phyloP scores from a whole-genome alignment of 2,113 vertebrate species.

The Syngnathus floridae region DNA sequence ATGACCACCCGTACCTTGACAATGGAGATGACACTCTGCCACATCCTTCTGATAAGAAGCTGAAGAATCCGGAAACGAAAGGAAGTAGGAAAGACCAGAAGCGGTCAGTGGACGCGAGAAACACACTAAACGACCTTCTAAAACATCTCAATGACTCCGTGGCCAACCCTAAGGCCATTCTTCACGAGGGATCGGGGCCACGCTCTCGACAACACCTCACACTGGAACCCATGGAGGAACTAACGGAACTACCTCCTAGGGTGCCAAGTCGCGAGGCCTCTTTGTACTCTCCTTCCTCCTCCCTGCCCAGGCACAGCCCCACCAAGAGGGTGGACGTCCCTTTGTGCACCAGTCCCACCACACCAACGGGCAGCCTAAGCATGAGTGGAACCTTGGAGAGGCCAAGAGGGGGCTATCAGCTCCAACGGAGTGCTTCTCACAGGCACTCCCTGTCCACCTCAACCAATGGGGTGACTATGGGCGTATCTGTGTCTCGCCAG shows the following conservation, averaged over 20 bases:
- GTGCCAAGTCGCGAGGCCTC: slow-evolving; percentile 94
- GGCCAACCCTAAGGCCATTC: slow-evolving; percentile 82
- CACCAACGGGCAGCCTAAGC: slow-evolving; percentile 80
- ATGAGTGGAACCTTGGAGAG: slow-evolving; percentile 84
- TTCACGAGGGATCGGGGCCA: slow-evolving; percentile 79
- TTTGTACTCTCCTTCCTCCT: slow-evolving; percentile 92
- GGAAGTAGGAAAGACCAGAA: slow-evolving; percentile 87
- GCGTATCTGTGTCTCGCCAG: slow-evolving; percentile 89
- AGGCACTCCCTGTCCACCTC: slow-evolving; percentile 92
- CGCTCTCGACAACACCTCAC: slow-evolving; percentile 84
- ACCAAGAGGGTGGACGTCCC: slow-evolving; percentile 96
- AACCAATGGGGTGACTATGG: slow-evolving; percentile 88
- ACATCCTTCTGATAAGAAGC: slow-evolving; percentile 76
- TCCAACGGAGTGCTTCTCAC: slow-evolving; percentile 90
- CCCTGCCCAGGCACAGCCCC: slow-evolving; percentile 91
- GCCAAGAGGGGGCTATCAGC: slow-evolving; percentile 83
- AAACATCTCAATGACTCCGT: slow-evolving; percentile 91
- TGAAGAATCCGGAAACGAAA: slow-evolving; percentile 78
- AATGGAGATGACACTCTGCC: slow-evolving; percentile 81
- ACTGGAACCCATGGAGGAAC: slow-evolving; percentile 86
- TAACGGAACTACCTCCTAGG: slow-evolving; percentile 89
- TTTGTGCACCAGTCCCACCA: slow-evolving; percentile 81
- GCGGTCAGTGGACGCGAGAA: slow-evolving; percentile 89
- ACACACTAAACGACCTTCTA: slow-evolving; percentile 92
- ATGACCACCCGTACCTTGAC: slow-evolving; percentile 81